Percentiles rank a stretch among this genome's conserved stretches.
Evolutionary conservation across 1,140 invertebrate species (phyloP).

Genomic region (Nebria ingens): DNA sequence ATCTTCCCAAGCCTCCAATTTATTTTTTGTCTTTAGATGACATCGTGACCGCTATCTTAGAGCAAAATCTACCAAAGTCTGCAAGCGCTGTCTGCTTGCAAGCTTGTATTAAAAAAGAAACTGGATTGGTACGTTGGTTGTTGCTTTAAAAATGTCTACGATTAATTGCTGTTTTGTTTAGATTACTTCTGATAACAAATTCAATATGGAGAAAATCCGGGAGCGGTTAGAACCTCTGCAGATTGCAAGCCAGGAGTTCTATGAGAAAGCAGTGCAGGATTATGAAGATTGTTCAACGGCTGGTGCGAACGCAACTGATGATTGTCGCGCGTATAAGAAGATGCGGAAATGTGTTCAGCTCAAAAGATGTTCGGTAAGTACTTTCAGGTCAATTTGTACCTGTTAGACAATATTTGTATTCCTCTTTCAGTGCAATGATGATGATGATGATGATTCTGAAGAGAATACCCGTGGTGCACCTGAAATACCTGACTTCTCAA

Average conservation of each 20-base stretch:
- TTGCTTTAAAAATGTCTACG: too few relatives aligned
- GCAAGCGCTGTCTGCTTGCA: background rate
- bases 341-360: too few relatives aligned
- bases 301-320: too few relatives aligned
- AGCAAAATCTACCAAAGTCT: background rate
- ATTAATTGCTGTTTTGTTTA: background rate
- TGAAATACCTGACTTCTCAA: background rate
- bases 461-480: background rate
- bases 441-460: too few relatives aligned
- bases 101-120: background rate
- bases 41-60: background rate
- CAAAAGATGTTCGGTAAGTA: too few relatives aligned
- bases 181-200: background rate
- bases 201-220: background rate
- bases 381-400: too few relatives aligned
- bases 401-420: too few relatives aligned
- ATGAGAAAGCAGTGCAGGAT: background rate
- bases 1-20: too few relatives aligned
- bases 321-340: too few relatives aligned
- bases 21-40: too few relatives aligned
- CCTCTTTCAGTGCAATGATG: too few relatives aligned
- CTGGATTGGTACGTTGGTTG: background rate
- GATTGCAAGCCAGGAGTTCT: background rate
- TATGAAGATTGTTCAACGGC: background rate
- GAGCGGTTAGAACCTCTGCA: background rate